These are phyloP conservation scores for Allacma fusca DNA, from an alignment of 2,888 invertebrate species.

Conservation along the genomic window DNA sequence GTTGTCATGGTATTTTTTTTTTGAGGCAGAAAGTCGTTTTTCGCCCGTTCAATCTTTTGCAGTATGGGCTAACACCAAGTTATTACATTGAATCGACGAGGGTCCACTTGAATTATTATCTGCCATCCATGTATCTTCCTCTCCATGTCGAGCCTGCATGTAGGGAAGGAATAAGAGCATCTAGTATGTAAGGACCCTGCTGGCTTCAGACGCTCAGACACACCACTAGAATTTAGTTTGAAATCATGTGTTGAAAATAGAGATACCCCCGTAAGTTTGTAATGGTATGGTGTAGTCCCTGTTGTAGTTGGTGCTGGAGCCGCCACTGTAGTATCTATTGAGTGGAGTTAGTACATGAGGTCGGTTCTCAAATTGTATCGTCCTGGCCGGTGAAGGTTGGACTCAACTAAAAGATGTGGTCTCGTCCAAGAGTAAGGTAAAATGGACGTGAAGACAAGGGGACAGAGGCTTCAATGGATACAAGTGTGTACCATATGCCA, in stretches of 20 bases:
- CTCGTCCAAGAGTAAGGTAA: not conserved
- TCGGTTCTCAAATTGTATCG: not conserved
- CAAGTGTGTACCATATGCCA: conserved; percentile 30
- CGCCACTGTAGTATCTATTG: too few relatives aligned
- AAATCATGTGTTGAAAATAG: too few relatives aligned
- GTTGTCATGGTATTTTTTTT: conserved; percentile 21
- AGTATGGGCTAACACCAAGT: conserved; percentile 17
- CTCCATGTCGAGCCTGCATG: not conserved
- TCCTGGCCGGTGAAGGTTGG: not conserved
- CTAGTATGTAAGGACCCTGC: too few relatives aligned
- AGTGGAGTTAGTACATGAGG: not conserved
- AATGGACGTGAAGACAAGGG: conserved; percentile 36
- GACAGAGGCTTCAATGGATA: not conserved
- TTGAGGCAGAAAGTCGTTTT: conserved; percentile 29
- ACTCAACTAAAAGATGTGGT: not conserved
- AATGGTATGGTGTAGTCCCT: too few relatives aligned
- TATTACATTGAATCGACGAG: conserved; percentile 27
- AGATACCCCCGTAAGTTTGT: too few relatives aligned
- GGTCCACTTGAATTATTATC: conserved; percentile 37
- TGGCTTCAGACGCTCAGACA: too few relatives aligned
- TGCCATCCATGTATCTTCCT: conserved; percentile 37
- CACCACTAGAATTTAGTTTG: too few relatives aligned
- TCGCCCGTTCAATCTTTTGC: conserved; percentile 21
- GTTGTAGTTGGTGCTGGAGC: too few relatives aligned
- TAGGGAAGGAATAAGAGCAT: too few relatives aligned